Base-by-base conservation (phyloP, 2,888 invertebrate genomes). In the Dryadula phaetusa region DNA sequence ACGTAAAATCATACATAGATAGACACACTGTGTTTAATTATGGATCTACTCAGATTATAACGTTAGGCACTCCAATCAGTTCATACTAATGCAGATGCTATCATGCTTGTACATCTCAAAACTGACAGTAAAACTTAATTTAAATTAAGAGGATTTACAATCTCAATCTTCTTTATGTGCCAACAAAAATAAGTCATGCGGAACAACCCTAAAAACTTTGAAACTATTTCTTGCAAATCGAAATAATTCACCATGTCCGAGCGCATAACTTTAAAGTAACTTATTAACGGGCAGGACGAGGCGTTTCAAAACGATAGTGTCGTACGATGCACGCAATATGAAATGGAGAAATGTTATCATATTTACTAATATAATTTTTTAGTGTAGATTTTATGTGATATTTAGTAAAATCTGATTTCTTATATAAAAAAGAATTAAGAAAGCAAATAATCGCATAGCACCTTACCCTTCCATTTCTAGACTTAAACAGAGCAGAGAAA, bases 171-270 rank as follows among this genome's bases (percentile, higher is more conserved):
- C 77, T 78, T 77, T 76, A 76, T 75, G 74, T 74, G 65, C 73
- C 67, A 74, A 77, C 74, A 76, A 77, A 82, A 83, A 79, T 77
- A 78, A 83, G 80, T 82, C 84, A 86, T 79, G 81, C 82, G 79
- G 78, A 81, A 76, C 80, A 82, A 82, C 83, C 81, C 86, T 81
- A 80, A 83, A 86, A 84, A 86, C 82, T 86, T 82, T 77, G 70
- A 80, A 87, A 88, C 83, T 84, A 87, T 87, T 86, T 84, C 79
- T 83, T 83, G 81, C 79, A 82, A 87, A 85, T 87, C 84, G 84
- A 86, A 87, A 88, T 89, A 86, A 88, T 86, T 88, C 81, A 84
- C 78, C 79, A 77, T 73, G 79, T 79, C 77, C 76, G 73, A 79
- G 75, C 75, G 78, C 80, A 81, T 85, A 82, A 85, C 82, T 84